These are phyloP conservation scores for Anthopleura sola DNA, from an alignment of 64 coral and sea anemone species.

Conservation along the genomic window DNA sequence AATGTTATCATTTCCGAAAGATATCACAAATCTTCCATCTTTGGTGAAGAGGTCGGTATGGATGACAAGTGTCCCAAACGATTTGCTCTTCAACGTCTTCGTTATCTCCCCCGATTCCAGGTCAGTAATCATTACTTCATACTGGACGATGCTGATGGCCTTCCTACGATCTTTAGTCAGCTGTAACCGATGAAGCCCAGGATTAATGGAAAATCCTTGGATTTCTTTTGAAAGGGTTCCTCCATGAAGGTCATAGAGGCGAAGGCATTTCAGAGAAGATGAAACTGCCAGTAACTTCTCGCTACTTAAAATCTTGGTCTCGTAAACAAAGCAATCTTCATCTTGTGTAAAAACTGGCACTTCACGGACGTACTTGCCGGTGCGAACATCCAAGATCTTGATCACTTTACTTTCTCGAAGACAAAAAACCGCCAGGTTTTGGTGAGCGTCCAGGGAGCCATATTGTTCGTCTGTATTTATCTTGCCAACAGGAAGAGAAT, in stretches of 20 bases:
- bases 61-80: constrained; percentile 60
- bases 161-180: constrained; percentile 32
- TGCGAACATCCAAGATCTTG: constrained; percentile 22
- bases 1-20: constrained; percentile 61
- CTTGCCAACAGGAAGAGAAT: constrained; percentile 49
- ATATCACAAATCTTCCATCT: constrained; percentile 52
- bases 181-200: constrained; percentile 48
- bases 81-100: constrained; percentile 54
- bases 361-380: constrained; percentile 3
- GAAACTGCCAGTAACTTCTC: constrained; percentile 42
- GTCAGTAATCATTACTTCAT: constrained; percentile 65
- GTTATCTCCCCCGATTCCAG: constrained; percentile 48
- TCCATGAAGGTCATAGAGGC: constrained; percentile 13
- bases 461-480: constrained; percentile 45
- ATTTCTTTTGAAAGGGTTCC: constrained; percentile 42
- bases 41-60: constrained; percentile 56
- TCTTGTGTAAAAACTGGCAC: constrained; percentile 11
- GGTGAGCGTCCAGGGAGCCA: constrained; percentile 43
- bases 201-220: constrained; percentile 36
- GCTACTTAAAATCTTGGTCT: constrained; percentile 30
- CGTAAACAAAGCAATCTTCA: constrained; percentile 2
- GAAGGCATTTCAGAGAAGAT: constrained; percentile 27
- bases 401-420: constrained; percentile 22
- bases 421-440: constrained; percentile 25
- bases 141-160: constrained; percentile 26